These are phyloP conservation scores for Metacarcinus magister DNA, from an alignment of 2,888 invertebrate genomes.

Conservation along the genomic window DNA sequence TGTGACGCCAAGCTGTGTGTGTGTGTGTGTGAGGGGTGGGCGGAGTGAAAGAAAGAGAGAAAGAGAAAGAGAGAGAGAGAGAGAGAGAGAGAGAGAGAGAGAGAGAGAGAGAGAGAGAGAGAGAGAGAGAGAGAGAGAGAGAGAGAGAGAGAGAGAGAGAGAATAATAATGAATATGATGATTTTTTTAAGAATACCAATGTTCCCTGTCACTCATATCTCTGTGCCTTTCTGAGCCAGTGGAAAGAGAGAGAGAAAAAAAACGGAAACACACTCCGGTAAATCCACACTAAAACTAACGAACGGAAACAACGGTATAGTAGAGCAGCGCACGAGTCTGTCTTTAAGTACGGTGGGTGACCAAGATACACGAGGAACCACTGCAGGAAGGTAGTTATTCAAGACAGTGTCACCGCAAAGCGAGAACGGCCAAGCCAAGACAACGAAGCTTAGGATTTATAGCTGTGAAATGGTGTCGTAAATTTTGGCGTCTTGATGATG, in stretches of 20 bases:
- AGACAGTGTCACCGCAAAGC: neutral
- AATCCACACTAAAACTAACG: neutral
- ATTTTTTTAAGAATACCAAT: neutral
- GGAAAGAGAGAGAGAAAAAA: neutral
- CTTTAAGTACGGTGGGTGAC: neutral
- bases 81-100: neutral
- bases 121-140: neutral
- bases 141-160: neutral
- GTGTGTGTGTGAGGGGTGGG: neutral
- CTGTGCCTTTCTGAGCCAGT: neutral
- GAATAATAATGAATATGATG: neutral
- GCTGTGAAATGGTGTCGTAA: neutral
- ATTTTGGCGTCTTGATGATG: neutral
- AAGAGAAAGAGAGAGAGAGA: neutral
- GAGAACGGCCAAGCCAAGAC: neutral
- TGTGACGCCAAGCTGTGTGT: neutral
- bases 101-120: neutral
- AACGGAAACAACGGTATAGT: neutral
- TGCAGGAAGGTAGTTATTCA: neutral
- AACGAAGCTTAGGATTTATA: conserved; percentile 27
- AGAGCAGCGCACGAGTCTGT: neutral
- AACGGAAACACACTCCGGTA: neutral
- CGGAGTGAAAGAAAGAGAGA: neutral
- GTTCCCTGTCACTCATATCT: neutral
- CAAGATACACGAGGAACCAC: neutral